Conservation (phyloP, 2,797 vertebrate species). For the Pantherophis alleghaniensis region DNA sequence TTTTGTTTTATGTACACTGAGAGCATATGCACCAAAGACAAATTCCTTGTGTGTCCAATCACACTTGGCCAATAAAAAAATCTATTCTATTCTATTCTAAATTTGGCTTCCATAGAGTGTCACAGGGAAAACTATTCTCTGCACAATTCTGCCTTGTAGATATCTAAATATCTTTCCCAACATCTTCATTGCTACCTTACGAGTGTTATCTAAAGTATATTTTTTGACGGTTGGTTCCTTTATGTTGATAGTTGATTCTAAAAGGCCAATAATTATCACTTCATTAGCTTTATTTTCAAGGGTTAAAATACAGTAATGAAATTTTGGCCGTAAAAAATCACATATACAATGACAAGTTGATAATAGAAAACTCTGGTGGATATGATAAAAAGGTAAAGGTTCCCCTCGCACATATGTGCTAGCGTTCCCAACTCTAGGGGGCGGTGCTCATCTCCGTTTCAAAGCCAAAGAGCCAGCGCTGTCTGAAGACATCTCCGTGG, state of each 20-base stretch:
- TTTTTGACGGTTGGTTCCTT: background rate
- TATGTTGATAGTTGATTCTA: background rate
- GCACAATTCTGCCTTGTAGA: background rate
- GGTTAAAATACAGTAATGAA: background rate
- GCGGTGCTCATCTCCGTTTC: too few species aligned
- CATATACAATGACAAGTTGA: background rate
- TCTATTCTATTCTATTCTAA: background rate
- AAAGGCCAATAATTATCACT: background rate
- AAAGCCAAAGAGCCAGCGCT: too few species aligned
- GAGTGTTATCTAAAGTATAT: background rate
- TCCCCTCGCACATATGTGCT: too few species aligned
- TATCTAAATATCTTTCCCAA: background rate
- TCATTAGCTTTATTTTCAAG: background rate
- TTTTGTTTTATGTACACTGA: too few species aligned
- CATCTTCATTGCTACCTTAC: background rate
- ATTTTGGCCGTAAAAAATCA: background rate
- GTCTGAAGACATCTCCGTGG: too few species aligned
- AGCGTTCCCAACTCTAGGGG: too few species aligned
- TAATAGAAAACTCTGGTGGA: background rate
- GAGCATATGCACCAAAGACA: too few species aligned
- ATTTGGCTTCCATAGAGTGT: background rate
- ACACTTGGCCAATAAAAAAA: too few species aligned
- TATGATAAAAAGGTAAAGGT: background rate
- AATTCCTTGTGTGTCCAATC: too few species aligned
- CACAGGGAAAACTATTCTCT: background rate